Conservation (phyloP, 2,888 invertebrate genomes). For the Trachelus tabidus region DNA sequence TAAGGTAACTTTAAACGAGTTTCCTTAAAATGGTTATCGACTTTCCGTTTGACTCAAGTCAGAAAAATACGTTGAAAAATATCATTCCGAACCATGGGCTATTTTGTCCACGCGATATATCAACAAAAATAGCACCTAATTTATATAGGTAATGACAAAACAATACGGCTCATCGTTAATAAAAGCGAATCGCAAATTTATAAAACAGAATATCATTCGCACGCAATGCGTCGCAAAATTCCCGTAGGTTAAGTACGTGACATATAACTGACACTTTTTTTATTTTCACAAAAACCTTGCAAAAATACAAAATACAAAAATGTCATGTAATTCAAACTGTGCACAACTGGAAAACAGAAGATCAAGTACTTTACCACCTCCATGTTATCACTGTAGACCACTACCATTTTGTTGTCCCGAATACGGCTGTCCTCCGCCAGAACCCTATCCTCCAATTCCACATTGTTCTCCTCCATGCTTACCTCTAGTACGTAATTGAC, state of each 20-base stretch:
- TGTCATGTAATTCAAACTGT: constrained; percentile 22
- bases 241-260: background rate
- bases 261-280: constrained; percentile 3
- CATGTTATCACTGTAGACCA: constrained; percentile 40
- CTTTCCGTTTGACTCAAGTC: background rate
- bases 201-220: background rate
- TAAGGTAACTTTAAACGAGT: background rate
- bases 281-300: background rate
- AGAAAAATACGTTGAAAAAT: background rate
- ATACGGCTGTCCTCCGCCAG: constrained; percentile 37
- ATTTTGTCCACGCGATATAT: background rate
- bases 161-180: background rate
- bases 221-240: background rate
- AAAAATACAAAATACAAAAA: constrained; percentile 14
- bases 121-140: background rate
- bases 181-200: background rate
- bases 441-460: constrained; percentile 23
- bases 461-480: constrained; percentile 25
- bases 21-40: background rate
- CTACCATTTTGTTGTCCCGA: constrained; percentile 39
- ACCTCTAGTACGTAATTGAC: constrained; percentile 33
- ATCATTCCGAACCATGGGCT: background rate
- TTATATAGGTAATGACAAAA: background rate
- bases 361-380: constrained; percentile 38
- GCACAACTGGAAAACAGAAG: constrained; percentile 11